phyloP scores from a whole-genome alignment of 1,140 invertebrate genomes.

The honey bee (Apis mellifera) region Amel_HAv3.1 CM009941.2:4640001-4640500 shows the following conservation, averaged over 20 bases:
- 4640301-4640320: slow-evolving; percentile 64
- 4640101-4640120: not conserved
- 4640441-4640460: slow-evolving; percentile 46
- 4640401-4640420: slow-evolving; percentile 69
- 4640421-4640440: slow-evolving; percentile 73
- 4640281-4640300: slow-evolving; percentile 53
- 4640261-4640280: slow-evolving; percentile 49
- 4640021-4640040: not conserved
- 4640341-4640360: slow-evolving; percentile 72
- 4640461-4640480: not conserved
- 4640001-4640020: not conserved
- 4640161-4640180: not conserved
- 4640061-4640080: not conserved
- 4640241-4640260: not conserved
- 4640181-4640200: not conserved
- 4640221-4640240: not conserved
- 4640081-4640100: not conserved
- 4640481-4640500: not conserved
- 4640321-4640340: slow-evolving; percentile 70
- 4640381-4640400: slow-evolving; percentile 64
- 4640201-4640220: slow-evolving; percentile 4
- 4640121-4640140: not conserved
- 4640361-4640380: slow-evolving; percentile 68
- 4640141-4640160: not conserved
- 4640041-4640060: not conserved